These are phyloP conservation scores for Hylyphantes graminicola DNA, from an alignment of 1,140 invertebrate genomes.

Conservation along the genomic window DNA sequence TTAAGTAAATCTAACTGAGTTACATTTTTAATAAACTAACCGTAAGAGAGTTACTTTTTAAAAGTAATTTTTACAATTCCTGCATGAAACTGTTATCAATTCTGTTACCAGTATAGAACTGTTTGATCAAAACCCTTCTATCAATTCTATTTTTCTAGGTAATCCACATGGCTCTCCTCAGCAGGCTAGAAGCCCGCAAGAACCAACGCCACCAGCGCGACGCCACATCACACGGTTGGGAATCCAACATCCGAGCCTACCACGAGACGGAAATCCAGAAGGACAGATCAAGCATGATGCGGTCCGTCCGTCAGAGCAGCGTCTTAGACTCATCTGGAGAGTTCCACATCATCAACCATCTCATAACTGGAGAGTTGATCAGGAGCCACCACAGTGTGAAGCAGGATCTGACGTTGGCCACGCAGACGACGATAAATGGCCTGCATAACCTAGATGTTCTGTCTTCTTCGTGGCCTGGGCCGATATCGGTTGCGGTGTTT, in stretches of 20 bases:
- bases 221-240: slow-evolving; percentile 62
- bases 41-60: too few species aligned
- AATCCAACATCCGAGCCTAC: slow-evolving; percentile 44
- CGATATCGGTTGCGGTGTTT: slow-evolving; percentile 72
- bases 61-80: too few species aligned
- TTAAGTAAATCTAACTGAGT: too few species aligned
- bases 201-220: slow-evolving; percentile 54
- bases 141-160: slow-evolving; percentile 59
- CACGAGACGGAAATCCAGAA: slow-evolving; percentile 54
- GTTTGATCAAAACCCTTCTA: background rate
- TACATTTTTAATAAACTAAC: too few species aligned
- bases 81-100: background rate
- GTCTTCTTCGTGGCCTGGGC: slow-evolving; percentile 68
- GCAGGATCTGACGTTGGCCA: slow-evolving; percentile 69
- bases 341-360: slow-evolving; percentile 67
- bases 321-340: slow-evolving; percentile 69
- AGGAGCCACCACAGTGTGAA: slow-evolving; percentile 57
- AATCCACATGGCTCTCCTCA: slow-evolving; percentile 69
- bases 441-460: slow-evolving; percentile 68
- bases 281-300: slow-evolving; percentile 62
- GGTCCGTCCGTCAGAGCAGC: slow-evolving; percentile 65
- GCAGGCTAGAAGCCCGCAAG: slow-evolving; percentile 66
- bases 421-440: slow-evolving; percentile 70
- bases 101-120: background rate
- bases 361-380: slow-evolving; percentile 62